These are phyloP conservation scores for Parthenolecanium corni DNA, from an alignment of 2,888 invertebrate species.

Conservation along the genomic window DNA sequence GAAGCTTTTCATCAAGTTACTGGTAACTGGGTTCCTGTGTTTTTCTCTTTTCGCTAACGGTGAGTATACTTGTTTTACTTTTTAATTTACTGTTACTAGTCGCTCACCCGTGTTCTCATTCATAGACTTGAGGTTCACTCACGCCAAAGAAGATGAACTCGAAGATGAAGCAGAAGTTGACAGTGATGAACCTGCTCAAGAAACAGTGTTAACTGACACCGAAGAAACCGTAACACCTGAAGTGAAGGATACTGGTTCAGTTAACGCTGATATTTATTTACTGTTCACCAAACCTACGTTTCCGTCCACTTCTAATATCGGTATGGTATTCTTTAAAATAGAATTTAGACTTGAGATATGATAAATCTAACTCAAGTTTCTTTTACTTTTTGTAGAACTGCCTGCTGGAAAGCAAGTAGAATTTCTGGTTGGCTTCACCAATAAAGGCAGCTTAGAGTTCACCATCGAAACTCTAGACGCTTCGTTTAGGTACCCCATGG, in stretches of 20 bases:
- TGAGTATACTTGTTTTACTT: neutral
- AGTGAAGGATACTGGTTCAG: conserved; percentile 43
- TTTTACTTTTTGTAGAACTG: conserved; percentile 50
- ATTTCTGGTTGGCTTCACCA: conserved; percentile 90
- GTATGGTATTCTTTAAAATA: conserved; percentile 40
- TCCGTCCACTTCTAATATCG: conserved; percentile 50
- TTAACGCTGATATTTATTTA: conserved; percentile 71
- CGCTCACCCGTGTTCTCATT: neutral
- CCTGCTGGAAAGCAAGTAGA: conserved; percentile 87
- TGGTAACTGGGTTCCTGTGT: neutral
- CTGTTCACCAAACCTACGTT: conserved; percentile 72
- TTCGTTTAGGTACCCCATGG: conserved; percentile 97
- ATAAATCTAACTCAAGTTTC: neutral
- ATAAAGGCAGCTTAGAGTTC: conserved; percentile 86
- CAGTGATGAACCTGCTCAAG: conserved; percentile 52
- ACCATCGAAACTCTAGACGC: conserved; percentile 87
- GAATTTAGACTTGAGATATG: too few relatives aligned
- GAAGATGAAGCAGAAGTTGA: conserved; percentile 61
- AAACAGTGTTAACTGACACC: conserved; percentile 39
- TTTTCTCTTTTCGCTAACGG: neutral
- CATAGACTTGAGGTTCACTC: conserved; percentile 1
- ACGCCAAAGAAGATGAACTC: conserved; percentile 34
- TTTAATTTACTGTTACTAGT: neutral
- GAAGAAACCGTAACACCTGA: conserved; percentile 49
- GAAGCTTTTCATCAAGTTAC: neutral